Conservation (phyloP, 2,113 vertebrate genomes). For the Gavia stellata region DNA sequence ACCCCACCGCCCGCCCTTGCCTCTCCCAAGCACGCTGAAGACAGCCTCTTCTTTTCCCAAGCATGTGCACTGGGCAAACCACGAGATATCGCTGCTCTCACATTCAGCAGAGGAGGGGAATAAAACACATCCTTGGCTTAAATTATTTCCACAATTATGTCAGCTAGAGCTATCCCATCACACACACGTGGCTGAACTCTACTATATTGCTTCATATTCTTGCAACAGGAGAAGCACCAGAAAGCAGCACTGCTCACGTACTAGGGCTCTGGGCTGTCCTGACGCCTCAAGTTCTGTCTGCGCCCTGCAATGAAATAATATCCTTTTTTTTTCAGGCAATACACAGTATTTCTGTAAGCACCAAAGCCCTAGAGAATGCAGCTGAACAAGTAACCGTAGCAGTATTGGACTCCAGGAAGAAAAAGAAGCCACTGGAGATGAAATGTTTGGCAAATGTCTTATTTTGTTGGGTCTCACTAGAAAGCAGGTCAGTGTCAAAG, state of each 20-base stretch:
- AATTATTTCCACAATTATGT: neutral
- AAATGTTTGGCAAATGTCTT: neutral
- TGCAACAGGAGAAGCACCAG: neutral
- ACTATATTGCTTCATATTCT: neutral
- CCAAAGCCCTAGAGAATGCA: neutral
- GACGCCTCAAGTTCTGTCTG: neutral
- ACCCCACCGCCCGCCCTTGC: neutral
- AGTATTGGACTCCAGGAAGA: accelerated
- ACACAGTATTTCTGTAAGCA: neutral
- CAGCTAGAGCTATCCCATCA: neutral
- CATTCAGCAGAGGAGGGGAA: neutral
- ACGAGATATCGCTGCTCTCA: neutral
- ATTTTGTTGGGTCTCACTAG: neutral
- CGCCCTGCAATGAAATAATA: accelerated
- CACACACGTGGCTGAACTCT: neutral
- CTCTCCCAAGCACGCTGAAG: neutral
- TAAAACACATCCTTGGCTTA: neutral
- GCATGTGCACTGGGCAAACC: neutral
- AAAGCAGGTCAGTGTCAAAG: neutral
- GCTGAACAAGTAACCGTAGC: neutral
- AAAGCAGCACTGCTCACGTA: neutral
- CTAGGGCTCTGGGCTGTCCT: neutral
- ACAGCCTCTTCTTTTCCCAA: neutral
- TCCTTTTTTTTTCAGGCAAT: neutral
- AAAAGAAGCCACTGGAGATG: neutral